Conservation (phyloP, 2,888 invertebrate species). For the Epirrhoe tristata region DNA sequence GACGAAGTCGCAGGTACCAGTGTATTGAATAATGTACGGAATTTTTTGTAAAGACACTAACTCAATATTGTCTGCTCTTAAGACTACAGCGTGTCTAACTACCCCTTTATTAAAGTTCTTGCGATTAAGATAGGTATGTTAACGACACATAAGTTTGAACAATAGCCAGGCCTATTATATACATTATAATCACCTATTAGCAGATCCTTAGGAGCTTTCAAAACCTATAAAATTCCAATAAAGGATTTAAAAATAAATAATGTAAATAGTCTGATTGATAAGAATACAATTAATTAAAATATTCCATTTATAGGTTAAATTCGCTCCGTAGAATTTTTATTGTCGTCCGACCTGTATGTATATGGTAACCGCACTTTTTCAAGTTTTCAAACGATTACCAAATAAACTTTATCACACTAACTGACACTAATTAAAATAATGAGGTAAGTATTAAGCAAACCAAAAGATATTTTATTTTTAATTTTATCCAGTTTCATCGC, state of each 20-base stretch:
- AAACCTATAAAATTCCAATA: slow-evolving; percentile 3
- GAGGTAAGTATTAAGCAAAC: slow-evolving; percentile 30
- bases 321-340: slow-evolving; percentile 10
- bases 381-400: slow-evolving; percentile 20
- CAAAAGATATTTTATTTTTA: too few species aligned
- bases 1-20: too few species aligned
- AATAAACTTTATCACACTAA: slow-evolving; percentile 5
- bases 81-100: too few species aligned
- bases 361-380: slow-evolving; percentile 28
- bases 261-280: slow-evolving; percentile 2
- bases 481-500: too few species aligned
- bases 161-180: neutral
- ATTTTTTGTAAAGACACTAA: too few species aligned
- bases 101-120: too few species aligned
- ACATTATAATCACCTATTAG: neutral
- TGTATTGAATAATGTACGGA: too few species aligned
- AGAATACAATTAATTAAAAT: slow-evolving; percentile 20
- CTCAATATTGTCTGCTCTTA: too few species aligned
- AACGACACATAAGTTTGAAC: neutral
- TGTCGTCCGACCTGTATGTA: slow-evolving; percentile 8
- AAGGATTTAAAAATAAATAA: slow-evolving; percentile 10
- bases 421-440: slow-evolving; percentile 57
- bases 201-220: slow-evolving; percentile 4
- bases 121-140: too few species aligned
- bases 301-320: slow-evolving; percentile 5